phyloP scores from a whole-genome alignment of 1,140 invertebrate species.

The Philopotamus ludificatus region DNA sequence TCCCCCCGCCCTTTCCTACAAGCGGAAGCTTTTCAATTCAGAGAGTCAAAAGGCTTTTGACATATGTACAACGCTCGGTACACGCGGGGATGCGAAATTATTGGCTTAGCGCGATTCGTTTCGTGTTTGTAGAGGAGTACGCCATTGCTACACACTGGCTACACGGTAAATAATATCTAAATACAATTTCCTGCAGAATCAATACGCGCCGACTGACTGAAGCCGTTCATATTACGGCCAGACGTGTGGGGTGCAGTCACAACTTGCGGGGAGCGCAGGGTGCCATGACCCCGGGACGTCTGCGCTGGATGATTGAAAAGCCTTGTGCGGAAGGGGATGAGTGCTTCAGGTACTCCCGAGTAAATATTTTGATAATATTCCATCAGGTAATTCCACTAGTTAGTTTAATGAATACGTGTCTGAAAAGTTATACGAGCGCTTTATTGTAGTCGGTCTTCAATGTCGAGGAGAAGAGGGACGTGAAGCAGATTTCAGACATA shows the following conservation, averaged over 20 bases:
- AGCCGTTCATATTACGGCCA: conserved; percentile 29
- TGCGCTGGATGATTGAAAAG: too few species aligned
- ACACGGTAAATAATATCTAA: conserved; percentile 41
- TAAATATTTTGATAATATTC: too few species aligned
- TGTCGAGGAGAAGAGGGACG: too few species aligned
- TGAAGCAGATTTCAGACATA: too few species aligned
- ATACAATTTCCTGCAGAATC: conserved; percentile 42
- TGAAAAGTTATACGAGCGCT: too few species aligned
- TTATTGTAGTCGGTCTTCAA: too few species aligned
- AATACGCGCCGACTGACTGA: conserved; percentile 38
- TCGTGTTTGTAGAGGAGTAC: neutral
- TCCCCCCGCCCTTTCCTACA: neutral
- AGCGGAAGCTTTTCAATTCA: conserved; percentile 15
- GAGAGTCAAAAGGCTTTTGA: conserved; percentile 22
- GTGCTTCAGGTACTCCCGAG: too few species aligned
- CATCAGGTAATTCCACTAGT: too few species aligned
- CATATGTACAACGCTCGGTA: too few species aligned
- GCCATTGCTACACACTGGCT: neutral
- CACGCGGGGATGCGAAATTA: conserved; percentile 23
- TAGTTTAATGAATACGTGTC: too few species aligned
- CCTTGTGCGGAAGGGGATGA: too few species aligned
- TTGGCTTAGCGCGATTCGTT: conserved; percentile 22
- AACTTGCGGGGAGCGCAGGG: neutral
- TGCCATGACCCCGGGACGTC: too few species aligned
- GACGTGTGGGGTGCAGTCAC: conserved; percentile 25